Base-by-base conservation (phyloP, 2,888 invertebrate genomes). In the Diplazon laetatorius region DNA sequence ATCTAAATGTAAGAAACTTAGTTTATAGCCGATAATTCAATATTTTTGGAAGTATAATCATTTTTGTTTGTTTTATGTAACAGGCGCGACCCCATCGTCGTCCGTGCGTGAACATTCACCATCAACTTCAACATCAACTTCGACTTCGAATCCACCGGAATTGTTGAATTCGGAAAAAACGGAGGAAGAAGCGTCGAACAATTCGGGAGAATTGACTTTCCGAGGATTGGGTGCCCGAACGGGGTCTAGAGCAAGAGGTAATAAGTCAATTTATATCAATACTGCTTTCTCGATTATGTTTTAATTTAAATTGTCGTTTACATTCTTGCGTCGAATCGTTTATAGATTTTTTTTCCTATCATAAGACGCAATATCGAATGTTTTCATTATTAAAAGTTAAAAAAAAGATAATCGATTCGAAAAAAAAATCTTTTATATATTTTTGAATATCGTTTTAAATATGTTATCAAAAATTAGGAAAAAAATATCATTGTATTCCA, bases 1-100 rank as follows among this genome's bases (percentile, higher is more conserved):
- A 3, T 62, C 59, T 14, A 80, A 73, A 46, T 80, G 80, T 37
- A 69, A 70, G 48, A 60, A 57, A 57, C n/a, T n/a, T 22, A 35
- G 30, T 55, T 12, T 14, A 50, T 20, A 37, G n/a, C n/a, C 12
- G n/a, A 2, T 1, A 14, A 55, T 30, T 9, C 6, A 1, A 20
- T 16, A 14, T 16, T 30, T n/a, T 55, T 16, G 8, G 30, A 14
- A 55, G 1, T 2, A 35, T 25, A 14, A 0, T 3, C 14, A 14
- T 35, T 8, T 2, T n/a, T n/a, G n/a, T n/a, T n/a, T 9, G 30
- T 6, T 55, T 1, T 0, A 30, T 30, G 30, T 16, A 30, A 55
- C 30, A 55, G 52, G 52, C 30, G 16, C 50, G 39, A 18, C 25
- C 2, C 8, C 50, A 70, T 50, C n/a, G 1, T 5, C 10, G 66